Evolutionary conservation across 2,888 invertebrate species (phyloP).

Genomic region (Eilema griseolum): DNA sequence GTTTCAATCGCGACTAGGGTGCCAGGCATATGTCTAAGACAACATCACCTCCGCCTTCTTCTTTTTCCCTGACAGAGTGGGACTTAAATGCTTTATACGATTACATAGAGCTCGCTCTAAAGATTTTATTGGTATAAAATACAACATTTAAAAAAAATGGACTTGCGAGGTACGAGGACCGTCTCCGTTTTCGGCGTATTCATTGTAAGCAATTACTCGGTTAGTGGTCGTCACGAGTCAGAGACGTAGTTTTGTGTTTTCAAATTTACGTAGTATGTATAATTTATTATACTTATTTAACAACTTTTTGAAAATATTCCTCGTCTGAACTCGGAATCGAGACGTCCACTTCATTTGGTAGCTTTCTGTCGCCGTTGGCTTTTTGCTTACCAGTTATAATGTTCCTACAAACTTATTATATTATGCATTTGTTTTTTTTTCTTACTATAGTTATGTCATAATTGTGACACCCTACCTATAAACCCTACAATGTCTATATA

Average conservation of each 20-base stretch:
- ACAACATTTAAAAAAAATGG: no score
- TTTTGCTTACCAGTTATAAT: neutral
- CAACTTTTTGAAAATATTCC: no score
- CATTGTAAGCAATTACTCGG: neutral
- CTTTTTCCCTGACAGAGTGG: no score
- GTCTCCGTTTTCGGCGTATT: neutral
- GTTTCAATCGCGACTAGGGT: no score
- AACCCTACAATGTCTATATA: neutral
- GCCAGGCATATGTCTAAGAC: no score
- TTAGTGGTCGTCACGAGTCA: neutral
- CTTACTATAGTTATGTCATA: neutral
- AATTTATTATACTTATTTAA: no score
- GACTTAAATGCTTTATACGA: no score
- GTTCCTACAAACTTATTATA: neutral
- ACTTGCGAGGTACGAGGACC: neutral
- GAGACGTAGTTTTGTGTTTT: neutral
- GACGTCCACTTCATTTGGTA: neutral
- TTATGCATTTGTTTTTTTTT: neutral
- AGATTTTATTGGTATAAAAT: no score
- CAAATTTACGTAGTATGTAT: neutral
- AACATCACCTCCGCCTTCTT: no score
- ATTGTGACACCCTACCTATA: neutral
- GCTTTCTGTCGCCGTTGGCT: neutral
- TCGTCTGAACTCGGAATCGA: neutral
- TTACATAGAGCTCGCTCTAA: no score